Conservation (phyloP, 2,888 invertebrate species). For the Drosophila koepferae region DNA sequence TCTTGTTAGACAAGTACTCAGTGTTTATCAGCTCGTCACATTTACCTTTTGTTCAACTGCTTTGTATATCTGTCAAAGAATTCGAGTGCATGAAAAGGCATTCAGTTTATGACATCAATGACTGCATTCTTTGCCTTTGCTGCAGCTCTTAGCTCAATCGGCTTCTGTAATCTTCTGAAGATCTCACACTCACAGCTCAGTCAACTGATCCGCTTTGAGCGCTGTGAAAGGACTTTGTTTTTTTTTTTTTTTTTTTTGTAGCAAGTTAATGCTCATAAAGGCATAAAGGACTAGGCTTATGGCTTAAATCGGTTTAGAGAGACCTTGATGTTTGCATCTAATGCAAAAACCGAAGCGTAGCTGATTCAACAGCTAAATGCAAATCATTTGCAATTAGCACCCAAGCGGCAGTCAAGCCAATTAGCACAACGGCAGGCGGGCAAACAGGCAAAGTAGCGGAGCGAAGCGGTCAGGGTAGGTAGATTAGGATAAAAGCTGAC, state of each 20-base stretch:
- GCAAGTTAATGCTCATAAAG: not conserved
- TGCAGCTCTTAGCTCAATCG: conserved; percentile 7
- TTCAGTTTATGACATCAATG: conserved; percentile 33
- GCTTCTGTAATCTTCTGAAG: conserved; percentile 33
- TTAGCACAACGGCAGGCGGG: conserved; percentile 39
- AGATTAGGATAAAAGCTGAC: conserved; percentile 9
- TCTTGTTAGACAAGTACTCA: conserved; percentile 2
- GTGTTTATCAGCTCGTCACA: not conserved
- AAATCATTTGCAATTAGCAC: conserved; percentile 62
- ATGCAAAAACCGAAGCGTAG: conserved; percentile 22
- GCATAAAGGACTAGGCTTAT: conserved; percentile 1
- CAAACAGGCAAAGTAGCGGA: not conserved
- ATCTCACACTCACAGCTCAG: conserved; percentile 15
- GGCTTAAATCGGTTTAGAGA: conserved; percentile 19
- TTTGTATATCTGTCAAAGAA: conserved; percentile 9
- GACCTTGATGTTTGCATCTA: conserved; percentile 8
- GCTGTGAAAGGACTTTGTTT: not conserved
- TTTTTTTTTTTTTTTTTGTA: not conserved
- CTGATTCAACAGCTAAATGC: conserved; percentile 55
- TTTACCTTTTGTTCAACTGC: not conserved
- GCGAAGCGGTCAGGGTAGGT: not conserved
- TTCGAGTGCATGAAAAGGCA: conserved; percentile 10
- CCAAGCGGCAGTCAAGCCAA: conserved; percentile 50
- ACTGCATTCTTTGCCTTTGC: not conserved
- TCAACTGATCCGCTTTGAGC: conserved; percentile 10